phyloP scores from a whole-genome alignment of 2,113 vertebrate species.

The Petrocephalus zakoni region DNA sequence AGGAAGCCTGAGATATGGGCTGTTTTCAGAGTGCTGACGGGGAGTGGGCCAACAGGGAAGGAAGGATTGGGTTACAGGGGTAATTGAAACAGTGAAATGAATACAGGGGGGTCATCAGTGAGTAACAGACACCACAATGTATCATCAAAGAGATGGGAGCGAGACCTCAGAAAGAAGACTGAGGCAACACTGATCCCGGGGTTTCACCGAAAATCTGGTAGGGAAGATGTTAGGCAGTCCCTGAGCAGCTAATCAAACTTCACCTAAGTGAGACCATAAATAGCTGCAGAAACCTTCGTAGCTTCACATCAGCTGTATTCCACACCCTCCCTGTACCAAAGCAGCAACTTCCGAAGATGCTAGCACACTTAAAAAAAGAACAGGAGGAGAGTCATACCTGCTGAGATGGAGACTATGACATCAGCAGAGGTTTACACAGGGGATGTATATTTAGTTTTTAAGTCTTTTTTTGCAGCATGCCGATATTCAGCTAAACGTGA shows the following conservation, averaged over 20 bases:
- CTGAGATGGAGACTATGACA: not conserved
- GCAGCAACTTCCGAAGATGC: not conserved
- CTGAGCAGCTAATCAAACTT: not conserved
- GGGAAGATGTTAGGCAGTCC: not conserved
- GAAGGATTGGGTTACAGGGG: not conserved
- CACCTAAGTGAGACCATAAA: not conserved
- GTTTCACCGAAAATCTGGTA: not conserved
- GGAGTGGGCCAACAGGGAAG: not conserved
- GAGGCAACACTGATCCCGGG: not conserved
- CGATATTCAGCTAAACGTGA: conserved; percentile 3
- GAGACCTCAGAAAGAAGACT: not conserved
- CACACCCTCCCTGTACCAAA: not conserved
- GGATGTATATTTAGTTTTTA: conserved; percentile 3
- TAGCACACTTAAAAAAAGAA: not conserved
- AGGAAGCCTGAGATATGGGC: not conserved
- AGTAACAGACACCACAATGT: not conserved
- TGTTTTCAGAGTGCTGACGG: not conserved
- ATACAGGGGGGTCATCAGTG: not conserved
- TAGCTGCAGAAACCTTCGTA: not conserved
- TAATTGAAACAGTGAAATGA: not conserved
- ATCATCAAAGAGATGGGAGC: not conserved
- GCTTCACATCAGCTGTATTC: not conserved
- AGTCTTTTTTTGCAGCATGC: not conserved
- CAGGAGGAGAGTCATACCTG: not conserved
- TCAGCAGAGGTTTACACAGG: conserved; percentile 6